Conservation (phyloP, 2,888 invertebrate genomes). For the Dendrolimus pini region DNA sequence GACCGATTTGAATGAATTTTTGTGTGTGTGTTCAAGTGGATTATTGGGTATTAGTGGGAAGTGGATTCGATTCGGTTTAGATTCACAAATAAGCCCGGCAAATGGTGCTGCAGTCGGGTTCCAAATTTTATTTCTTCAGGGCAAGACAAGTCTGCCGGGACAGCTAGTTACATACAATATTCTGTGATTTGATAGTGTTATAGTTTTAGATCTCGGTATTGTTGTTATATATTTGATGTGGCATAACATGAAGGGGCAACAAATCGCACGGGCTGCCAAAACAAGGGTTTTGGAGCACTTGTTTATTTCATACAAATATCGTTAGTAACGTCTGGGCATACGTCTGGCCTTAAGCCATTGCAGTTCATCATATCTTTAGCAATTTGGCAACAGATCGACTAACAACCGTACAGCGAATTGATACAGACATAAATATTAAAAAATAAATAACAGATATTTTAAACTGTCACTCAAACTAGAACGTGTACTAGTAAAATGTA, state of each 20-base stretch:
- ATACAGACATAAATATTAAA: no score
- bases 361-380: background rate
- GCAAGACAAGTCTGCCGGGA: no score
- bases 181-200: no score
- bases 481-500: background rate
- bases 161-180: no score
- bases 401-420: constrained; percentile 1
- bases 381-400: background rate
- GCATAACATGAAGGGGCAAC: background rate
- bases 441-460: constrained; percentile 4
- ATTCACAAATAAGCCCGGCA: no score
- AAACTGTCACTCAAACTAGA: background rate
- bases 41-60: no score
- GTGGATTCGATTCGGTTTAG: no score
- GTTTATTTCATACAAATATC: background rate
- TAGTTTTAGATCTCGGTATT: background rate
- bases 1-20: no score
- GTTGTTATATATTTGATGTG: background rate
- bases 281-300: background rate
- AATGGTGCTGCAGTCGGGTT: no score
- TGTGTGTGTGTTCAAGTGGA: no score
- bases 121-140: no score
- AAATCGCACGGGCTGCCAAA: background rate
- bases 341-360: constrained; percentile 1
- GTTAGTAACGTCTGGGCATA: constrained; percentile 1